Conservation (phyloP, 1,140 invertebrate species). For the Lepidurus arcticus region DNA sequence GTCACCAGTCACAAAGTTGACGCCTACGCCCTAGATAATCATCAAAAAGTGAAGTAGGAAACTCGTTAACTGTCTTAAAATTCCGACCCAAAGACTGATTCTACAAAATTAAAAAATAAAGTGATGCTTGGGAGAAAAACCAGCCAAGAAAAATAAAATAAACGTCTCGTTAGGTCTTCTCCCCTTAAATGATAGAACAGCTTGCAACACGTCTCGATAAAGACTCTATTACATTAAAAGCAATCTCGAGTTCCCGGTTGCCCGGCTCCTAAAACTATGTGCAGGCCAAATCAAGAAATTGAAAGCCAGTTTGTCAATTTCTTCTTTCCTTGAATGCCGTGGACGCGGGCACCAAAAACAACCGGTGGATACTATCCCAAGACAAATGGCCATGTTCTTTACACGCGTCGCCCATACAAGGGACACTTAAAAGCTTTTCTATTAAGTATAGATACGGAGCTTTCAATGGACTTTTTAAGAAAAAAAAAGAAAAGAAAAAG, state of each 20-base stretch:
- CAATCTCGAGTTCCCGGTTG: not conserved
- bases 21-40: too few relatives aligned
- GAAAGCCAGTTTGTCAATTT: not conserved
- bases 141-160: not conserved
- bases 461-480: not conserved
- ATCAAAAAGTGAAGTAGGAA: too few relatives aligned
- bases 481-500: not conserved
- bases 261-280: not conserved
- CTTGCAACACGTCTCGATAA: constrained; percentile 1
- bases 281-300: too few relatives aligned
- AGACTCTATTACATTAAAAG: constrained; percentile 22
- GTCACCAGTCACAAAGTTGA: too few relatives aligned
- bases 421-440: constrained; percentile 22
- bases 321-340: not conserved
- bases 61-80: too few relatives aligned
- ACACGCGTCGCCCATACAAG: constrained; percentile 17
- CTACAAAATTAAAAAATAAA: not conserved
- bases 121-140: not conserved
- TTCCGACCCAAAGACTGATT: too few relatives aligned
- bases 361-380: not conserved
- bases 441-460: not conserved
- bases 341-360: not conserved
- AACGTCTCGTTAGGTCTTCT: constrained; percentile 10
- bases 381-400: constrained; percentile 17
- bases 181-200: not conserved